Percentiles rank a stretch among this genome's conserved stretches.
Evolutionary conservation across 2,797 vertebrate species (phyloP).

Genomic region (Champsocephalus esox): DNA sequence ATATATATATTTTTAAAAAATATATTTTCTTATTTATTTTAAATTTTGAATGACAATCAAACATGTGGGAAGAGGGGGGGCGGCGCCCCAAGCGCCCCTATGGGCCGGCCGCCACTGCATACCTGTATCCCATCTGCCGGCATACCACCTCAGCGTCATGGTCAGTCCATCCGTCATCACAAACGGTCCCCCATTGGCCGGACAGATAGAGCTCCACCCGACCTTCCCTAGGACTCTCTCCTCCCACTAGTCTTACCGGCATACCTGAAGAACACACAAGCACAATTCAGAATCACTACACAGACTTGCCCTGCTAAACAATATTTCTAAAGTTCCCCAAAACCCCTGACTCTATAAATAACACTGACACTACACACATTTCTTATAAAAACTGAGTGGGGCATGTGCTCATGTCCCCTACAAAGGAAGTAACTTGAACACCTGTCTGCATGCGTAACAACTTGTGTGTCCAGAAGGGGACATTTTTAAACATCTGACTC

Average conservation of each 20-base stretch:
- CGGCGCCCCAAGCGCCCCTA: no score
- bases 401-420: slow-evolving; percentile 45
- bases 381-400: slow-evolving; percentile 37
- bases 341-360: slow-evolving; percentile 10
- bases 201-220: slow-evolving; percentile 94
- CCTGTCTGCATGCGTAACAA: slow-evolving; percentile 42
- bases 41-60: no score
- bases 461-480: slow-evolving; percentile 5
- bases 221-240: slow-evolving; percentile 94
- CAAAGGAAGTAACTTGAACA: slow-evolving; percentile 31
- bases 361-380: slow-evolving; percentile 23
- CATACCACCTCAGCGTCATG: slow-evolving; percentile 94
- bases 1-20: no score
- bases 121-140: slow-evolving; percentile 96
- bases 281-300: slow-evolving; percentile 3
- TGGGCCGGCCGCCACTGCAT: no score
- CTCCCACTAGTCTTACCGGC: slow-evolving; percentile 92
- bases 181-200: slow-evolving; percentile 96
- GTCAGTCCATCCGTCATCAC: slow-evolving; percentile 98
- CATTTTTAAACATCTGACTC: slow-evolving; percentile 16
- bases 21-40: no score
- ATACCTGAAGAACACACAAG: slow-evolving; percentile 83
- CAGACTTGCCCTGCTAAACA: background rate
- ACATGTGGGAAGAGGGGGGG: no score
- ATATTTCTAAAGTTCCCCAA: background rate